phyloP scores from a whole-genome alignment of 1,140 invertebrate species.

The Sarcophaga bullata region DNA sequence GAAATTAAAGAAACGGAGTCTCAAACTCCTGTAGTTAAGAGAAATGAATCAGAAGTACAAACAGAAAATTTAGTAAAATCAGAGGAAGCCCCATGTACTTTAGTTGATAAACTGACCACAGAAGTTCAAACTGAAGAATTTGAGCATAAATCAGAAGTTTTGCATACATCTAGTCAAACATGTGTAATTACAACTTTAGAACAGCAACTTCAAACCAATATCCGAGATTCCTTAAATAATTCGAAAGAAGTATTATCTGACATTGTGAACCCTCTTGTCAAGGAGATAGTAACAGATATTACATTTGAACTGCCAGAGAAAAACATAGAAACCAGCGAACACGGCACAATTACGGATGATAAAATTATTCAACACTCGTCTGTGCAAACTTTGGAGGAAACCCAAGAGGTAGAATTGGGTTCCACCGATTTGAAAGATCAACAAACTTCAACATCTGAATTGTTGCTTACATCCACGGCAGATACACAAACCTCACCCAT shows the following conservation, averaged over 20 bases:
- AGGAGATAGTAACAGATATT: conserved; percentile 64
- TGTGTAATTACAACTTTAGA: conserved; percentile 67
- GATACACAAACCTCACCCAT: conserved; percentile 67
- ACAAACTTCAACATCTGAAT: conserved; percentile 48
- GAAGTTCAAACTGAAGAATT: conserved; percentile 62
- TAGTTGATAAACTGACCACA: conserved; percentile 44
- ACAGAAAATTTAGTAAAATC: conserved; percentile 47
- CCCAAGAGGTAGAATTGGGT: conserved; percentile 49
- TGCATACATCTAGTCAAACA: conserved; percentile 71
- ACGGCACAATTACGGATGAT: conserved; percentile 53
- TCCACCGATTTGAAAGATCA: conserved; percentile 46
- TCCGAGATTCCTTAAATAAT: conserved; percentile 61
- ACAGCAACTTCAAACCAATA: conserved; percentile 68
- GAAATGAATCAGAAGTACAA: conserved; percentile 60
- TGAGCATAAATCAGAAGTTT: conserved; percentile 62
- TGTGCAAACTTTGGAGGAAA: conserved; percentile 66
- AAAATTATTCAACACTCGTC: conserved; percentile 64
- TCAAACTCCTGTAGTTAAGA: conserved; percentile 58
- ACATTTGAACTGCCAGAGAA: conserved; percentile 57
- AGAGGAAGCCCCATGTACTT: neutral
- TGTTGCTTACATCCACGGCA: conserved; percentile 61
- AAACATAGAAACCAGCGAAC: conserved; percentile 52
- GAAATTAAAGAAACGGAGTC: conserved; percentile 59
- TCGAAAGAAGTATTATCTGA: conserved; percentile 51
- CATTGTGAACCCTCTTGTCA: conserved; percentile 55